These are phyloP conservation scores for Zoanthus solanderi DNA, from an alignment of 92 coral and sea anemone genomes.

Conservation along the genomic window DNA sequence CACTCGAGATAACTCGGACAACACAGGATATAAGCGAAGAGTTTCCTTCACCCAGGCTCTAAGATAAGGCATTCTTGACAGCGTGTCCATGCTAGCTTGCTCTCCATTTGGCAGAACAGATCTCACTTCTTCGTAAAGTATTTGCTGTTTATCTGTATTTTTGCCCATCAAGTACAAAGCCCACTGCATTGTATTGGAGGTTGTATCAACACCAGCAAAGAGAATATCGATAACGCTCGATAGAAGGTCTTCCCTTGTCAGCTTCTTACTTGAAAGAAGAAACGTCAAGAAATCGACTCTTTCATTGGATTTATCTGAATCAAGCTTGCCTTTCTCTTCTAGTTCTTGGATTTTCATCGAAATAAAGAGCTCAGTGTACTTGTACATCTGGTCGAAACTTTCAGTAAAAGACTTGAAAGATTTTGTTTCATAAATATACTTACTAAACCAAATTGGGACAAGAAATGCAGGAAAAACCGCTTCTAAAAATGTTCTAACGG, in stretches of 20 bases:
- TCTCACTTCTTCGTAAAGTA: slow-evolving; percentile 63
- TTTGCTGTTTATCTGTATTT: slow-evolving; percentile 74
- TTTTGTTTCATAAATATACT: slow-evolving; percentile 68
- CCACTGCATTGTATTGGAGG: too few relatives aligned
- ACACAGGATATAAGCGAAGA: slow-evolving; percentile 72
- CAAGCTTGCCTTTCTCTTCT: slow-evolving; percentile 19
- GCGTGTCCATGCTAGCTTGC: slow-evolving; percentile 25
- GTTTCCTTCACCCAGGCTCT: slow-evolving; percentile 83
- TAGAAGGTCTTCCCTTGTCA: slow-evolving; percentile 67
- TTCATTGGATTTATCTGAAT: not conserved
- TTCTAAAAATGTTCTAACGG: slow-evolving; percentile 61
- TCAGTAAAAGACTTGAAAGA: slow-evolving; percentile 54
- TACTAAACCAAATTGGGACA: slow-evolving; percentile 64
- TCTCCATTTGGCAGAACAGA: slow-evolving; percentile 67
- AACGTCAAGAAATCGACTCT: slow-evolving; percentile 53
- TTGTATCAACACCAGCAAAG: slow-evolving; percentile 64
- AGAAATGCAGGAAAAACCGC: slow-evolving; percentile 13
- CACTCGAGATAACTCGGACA: slow-evolving; percentile 31
- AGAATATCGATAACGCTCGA: slow-evolving; percentile 73
- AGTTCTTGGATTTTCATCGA: slow-evolving; percentile 58
- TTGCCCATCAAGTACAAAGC: slow-evolving; percentile 68
- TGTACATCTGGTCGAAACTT: slow-evolving; percentile 68
- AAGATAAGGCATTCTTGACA: slow-evolving; percentile 70
- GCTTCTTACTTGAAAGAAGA: slow-evolving; percentile 48
- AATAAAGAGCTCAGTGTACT: slow-evolving; percentile 66